Evolutionary conservation across 2,797 vertebrate genomes (phyloP), one percentile per base, ranked within the genome.

Genomic region (Prunella strophiata): DNA sequence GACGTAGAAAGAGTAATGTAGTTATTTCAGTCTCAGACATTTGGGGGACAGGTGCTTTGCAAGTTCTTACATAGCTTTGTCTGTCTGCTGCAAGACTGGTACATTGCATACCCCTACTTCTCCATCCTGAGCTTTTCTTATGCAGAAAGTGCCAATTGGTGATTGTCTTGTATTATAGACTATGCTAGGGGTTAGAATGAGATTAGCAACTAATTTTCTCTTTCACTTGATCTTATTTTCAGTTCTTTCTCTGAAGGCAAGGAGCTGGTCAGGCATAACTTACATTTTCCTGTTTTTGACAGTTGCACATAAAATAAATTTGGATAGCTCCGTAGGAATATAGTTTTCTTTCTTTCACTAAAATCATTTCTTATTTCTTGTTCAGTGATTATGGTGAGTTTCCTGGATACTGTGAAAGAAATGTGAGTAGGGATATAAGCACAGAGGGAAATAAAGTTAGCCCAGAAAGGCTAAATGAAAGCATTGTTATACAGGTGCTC

Each of bases 201-300:
- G 83, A 95, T 84, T 91, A 95, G 52, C 80, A 93, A 88, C 91
- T 77, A 26, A 76, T 96, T 95, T 96, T 80, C 65, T 85, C 71
- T 65, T 94, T 88, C 3, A 8, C 78, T 93, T 87, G 47, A 36
- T 94, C 67, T 48, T 66, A 51, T 76, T 96, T 97, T 93, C 81
- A 81, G 54, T 76, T 84, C 61, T 67, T 80, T 91, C 74, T 78
- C 89, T 9, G 30, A 87, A 89, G 72, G 76, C 79, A 50, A 86
- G 63, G 71, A 94, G 40, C 34, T 92, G 86, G 63, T 70, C 58
- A 82, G 88, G 50, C 62, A 80, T 67, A 79, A 71, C 45, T 65
- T 83, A 6, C 5, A 38, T 83, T 94, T 91, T 86, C 52, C 38
- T 80, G 5, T 84, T 81, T 84, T 81, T 91, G 81, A 67, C 63